A percentile compares a stretch with the other conserved stretches of the same genome.
phyloP scores from a whole-genome alignment of 2,888 invertebrate species.

The Phasia obesa region DNA sequence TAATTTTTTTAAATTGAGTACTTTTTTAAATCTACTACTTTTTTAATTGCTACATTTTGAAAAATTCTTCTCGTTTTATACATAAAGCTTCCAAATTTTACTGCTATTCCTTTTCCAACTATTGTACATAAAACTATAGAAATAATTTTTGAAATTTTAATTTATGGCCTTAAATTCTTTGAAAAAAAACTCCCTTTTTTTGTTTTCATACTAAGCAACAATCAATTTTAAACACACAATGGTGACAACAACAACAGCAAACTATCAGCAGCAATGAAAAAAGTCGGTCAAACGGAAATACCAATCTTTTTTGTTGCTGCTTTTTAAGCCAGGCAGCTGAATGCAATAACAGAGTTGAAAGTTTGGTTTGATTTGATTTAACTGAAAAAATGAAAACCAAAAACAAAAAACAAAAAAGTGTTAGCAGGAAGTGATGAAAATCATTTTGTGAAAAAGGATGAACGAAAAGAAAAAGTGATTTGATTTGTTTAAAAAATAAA shows the following conservation, averaged over 20 bases:
- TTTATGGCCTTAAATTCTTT: background rate
- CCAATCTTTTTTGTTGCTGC: constrained; percentile 32
- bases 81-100: no score
- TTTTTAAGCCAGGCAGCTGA: constrained; percentile 10
- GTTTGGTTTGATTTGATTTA: constrained; percentile 22
- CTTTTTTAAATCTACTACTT: no score
- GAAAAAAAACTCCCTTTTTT: background rate
- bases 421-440: constrained; percentile 15
- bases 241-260: constrained; percentile 19
- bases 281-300: constrained; percentile 63
- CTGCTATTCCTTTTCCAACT: no score
- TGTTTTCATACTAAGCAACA: background rate
- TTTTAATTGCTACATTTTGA: no score
- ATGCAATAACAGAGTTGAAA: constrained; percentile 3
- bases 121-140: no score
- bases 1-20: no score
- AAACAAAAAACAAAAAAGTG: background rate
- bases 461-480: constrained; percentile 7
- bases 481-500: constrained; percentile 57
- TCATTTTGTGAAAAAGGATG: background rate
- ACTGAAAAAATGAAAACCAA: background rate
- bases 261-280: no score
- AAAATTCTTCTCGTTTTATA: no score
- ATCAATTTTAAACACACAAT: constrained; percentile 21
- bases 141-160: background rate